Conservation (phyloP, 2,888 invertebrate genomes). For the Corythucha ciliata region DNA sequence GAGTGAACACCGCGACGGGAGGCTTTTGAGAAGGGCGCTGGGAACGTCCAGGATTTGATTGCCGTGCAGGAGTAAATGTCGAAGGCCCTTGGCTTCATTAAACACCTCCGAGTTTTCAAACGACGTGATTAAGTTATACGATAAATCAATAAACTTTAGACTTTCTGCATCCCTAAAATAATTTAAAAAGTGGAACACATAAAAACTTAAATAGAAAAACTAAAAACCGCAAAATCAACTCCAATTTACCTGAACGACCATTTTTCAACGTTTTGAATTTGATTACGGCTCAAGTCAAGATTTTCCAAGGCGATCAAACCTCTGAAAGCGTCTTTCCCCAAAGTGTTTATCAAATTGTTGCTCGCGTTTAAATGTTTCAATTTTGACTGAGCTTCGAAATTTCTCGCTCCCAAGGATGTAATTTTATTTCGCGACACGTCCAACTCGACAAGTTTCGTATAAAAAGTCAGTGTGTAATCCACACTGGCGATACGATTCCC, state of each 20-base stretch:
- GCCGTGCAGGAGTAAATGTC: conserved; percentile 62
- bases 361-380: conserved; percentile 68
- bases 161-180: conserved; percentile 61
- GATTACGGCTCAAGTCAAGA: conserved; percentile 68
- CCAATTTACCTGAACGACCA: too few species aligned
- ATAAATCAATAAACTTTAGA: conserved; percentile 63
- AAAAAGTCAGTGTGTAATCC: conserved; percentile 68
- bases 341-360: conserved; percentile 58
- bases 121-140: conserved; percentile 64
- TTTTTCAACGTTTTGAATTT: conserved; percentile 49
- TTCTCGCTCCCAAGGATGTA: conserved; percentile 66
- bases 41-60: conserved; percentile 73
- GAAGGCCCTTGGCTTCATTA: conserved; percentile 58
- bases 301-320: conserved; percentile 58
- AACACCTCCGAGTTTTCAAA: conserved; percentile 62
- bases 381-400: conserved; percentile 67
- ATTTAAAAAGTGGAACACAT: too few species aligned
- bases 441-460: conserved; percentile 65
- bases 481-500: conserved; percentile 71
- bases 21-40: conserved; percentile 47
- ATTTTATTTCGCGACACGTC: conserved; percentile 77
- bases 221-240: too few species aligned
- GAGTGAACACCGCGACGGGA: conserved; percentile 53
- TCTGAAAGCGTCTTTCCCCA: conserved; percentile 66
- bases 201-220: too few species aligned